A percentile compares a stretch with the other conserved stretches of the same genome.
phyloP scores from a whole-genome alignment of 2,113 vertebrate genomes.

The Corydoras maculifer region DNA sequence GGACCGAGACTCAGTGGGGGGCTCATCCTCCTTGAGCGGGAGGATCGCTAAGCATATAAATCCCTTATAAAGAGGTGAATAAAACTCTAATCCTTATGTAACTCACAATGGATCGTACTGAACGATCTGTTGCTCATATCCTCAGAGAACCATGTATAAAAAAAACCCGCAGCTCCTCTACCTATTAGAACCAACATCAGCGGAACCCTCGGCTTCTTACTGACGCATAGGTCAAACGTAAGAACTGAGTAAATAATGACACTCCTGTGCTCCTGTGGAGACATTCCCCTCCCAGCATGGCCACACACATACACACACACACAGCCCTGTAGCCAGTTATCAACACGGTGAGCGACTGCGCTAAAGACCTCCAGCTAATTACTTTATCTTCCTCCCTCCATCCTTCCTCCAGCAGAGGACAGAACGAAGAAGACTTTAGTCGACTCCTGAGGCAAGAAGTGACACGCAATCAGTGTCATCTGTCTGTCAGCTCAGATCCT shows the following conservation, averaged over 20 bases:
- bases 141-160: background rate
- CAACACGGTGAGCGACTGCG: constrained; percentile 11
- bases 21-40: too few relatives aligned
- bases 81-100: too few relatives aligned
- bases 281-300: background rate
- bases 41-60: too few relatives aligned
- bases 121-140: too few relatives aligned
- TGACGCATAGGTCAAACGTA: background rate
- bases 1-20: too few relatives aligned
- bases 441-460: constrained; percentile 43
- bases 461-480: constrained; percentile 40
- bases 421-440: constrained; percentile 19
- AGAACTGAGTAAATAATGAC: constrained; percentile 4
- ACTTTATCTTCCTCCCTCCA: constrained; percentile 36
- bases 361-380: constrained; percentile 39
- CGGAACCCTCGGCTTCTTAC: background rate
- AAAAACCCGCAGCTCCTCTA: background rate
- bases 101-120: too few relatives aligned
- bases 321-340: constrained; percentile 7
- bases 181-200: too few relatives aligned
- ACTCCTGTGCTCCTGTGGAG: background rate
- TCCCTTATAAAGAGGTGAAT: too few relatives aligned
- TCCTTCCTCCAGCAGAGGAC: constrained; percentile 14
- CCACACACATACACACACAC: background rate
- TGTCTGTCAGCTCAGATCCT: constrained; percentile 39